Evolutionary conservation across 2,888 invertebrate genomes (phyloP).

Genomic region (Cantharis nigra): DNA sequence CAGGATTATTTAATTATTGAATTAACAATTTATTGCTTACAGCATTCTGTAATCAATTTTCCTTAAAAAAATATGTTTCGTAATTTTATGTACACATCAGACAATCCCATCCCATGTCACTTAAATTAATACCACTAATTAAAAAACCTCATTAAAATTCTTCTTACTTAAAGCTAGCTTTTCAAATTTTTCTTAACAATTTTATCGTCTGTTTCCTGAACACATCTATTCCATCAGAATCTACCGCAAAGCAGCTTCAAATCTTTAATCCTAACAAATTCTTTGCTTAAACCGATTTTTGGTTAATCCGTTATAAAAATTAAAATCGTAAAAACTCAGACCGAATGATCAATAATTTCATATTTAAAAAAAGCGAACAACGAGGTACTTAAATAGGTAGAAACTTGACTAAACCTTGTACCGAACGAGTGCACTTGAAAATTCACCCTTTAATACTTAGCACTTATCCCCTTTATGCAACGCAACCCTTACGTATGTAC

Average conservation of each 20-base stretch:
- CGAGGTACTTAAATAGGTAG: neutral
- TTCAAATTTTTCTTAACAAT: neutral
- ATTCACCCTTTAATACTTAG: conserved; percentile 22
- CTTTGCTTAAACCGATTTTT: neutral
- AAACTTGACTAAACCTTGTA: neutral
- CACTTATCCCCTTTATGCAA: conserved; percentile 20
- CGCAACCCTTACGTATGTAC: neutral
- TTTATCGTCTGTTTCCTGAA: conserved; percentile 2
- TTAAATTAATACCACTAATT: neutral
- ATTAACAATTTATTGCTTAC: neutral
- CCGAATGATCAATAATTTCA: neutral
- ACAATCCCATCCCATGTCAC: neutral
- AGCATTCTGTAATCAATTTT: neutral
- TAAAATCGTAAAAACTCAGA: neutral
- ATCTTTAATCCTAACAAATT: neutral
- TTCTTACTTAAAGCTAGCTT: neutral
- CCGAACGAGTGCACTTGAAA: conserved; percentile 7
- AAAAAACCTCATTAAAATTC: conserved; percentile 1
- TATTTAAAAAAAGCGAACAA: neutral
- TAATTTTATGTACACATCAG: neutral
- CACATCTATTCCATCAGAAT: conserved; percentile 18
- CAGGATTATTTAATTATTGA: conserved; percentile 7
- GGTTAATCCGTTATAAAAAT: neutral
- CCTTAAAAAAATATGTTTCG: neutral
- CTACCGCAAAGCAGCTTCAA: conserved; percentile 6